Evolutionary conservation across 2,888 invertebrate genomes (phyloP).

Genomic region (Chymomyza fuscimana): DNA sequence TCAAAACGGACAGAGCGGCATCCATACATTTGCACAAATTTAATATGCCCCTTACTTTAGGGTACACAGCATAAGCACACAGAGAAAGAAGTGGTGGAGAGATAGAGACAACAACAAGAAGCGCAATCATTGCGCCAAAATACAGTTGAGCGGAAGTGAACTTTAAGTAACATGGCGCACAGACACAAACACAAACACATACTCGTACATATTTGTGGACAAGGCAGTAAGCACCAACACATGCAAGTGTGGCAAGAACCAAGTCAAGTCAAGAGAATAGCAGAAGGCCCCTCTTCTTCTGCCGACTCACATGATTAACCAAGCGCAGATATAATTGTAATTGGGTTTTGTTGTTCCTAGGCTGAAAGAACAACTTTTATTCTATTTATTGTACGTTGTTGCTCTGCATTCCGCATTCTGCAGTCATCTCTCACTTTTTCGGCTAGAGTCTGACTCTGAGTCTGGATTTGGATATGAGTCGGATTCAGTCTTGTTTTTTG

Average conservation of each 20-base stretch:
- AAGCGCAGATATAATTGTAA: conserved; percentile 74
- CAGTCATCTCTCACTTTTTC: background rate
- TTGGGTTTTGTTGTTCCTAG: conserved; percentile 50
- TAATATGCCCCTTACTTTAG: too few species aligned
- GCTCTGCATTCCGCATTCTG: background rate
- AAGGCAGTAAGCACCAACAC: conserved; percentile 12
- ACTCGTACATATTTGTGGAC: too few species aligned
- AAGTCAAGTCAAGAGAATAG: background rate
- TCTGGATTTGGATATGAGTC: background rate
- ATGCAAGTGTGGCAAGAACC: background rate
- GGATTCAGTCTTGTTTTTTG: background rate
- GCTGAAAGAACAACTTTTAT: background rate
- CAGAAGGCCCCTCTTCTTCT: conserved; percentile 7
- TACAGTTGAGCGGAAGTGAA: conserved; percentile 53
- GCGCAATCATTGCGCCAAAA: conserved; percentile 28
- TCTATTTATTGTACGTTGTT: background rate
- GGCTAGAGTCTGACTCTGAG: background rate
- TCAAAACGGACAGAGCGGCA: too few species aligned
- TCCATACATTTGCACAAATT: too few species aligned
- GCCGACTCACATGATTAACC: conserved; percentile 67
- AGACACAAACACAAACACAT: background rate
- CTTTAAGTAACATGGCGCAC: conserved; percentile 20
- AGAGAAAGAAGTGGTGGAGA: background rate
- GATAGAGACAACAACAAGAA: background rate
- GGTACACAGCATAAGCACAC: background rate